phyloP scores from a whole-genome alignment of 2,888 invertebrate genomes.

The Phengaris alcon region DNA sequence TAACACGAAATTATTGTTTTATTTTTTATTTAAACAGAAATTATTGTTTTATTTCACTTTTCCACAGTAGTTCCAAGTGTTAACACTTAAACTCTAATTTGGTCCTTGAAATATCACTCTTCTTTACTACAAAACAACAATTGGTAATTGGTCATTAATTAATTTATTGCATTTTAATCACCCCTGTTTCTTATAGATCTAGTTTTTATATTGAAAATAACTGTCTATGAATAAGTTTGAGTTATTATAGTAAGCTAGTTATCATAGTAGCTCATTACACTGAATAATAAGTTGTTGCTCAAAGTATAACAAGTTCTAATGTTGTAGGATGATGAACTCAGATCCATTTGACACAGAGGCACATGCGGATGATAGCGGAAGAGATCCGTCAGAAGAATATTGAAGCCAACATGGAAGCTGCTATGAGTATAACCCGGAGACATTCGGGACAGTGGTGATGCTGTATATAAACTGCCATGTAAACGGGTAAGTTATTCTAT shows the following conservation, averaged over 20 bases:
- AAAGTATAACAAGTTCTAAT: not conserved
- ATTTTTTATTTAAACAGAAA: no score
- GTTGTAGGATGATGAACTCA: constrained; percentile 89
- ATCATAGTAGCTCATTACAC: no score
- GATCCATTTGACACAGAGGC: constrained; percentile 98
- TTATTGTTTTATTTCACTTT: no score
- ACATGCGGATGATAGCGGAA: constrained; percentile 95
- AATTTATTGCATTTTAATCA: not conserved
- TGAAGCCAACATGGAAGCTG: constrained; percentile 98
- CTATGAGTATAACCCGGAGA: constrained; percentile 99
- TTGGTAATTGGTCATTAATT: not conserved
- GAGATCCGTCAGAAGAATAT: constrained; percentile 97
- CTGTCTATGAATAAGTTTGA: no score
- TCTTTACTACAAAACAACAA: not conserved
- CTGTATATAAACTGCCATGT: constrained; percentile 98
- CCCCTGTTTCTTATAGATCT: not conserved
- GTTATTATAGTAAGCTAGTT: no score
- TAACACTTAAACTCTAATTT: no score
- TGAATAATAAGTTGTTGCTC: no score
- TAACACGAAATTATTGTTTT: no score
- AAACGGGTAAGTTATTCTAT: constrained; percentile 82
- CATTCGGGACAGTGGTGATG: constrained; percentile 98
- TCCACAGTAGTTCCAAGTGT: no score
- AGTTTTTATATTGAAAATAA: not conserved
- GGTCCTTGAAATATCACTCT: not conserved